Base-by-base conservation (phyloP, 2,888 invertebrate species). In the Hyles lineata region DNA sequence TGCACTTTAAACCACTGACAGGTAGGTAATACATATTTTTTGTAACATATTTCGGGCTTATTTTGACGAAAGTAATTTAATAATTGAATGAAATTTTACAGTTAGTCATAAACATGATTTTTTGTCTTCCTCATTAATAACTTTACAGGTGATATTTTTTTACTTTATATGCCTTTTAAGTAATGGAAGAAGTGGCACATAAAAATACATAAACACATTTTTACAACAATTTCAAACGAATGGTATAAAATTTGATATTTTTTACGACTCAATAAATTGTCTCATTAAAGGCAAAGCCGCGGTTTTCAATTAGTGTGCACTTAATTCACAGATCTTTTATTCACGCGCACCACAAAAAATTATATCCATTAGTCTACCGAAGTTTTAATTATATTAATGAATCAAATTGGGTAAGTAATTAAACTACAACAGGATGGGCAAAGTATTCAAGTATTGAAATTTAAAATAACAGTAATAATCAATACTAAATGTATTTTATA, bases 381-480 rank as follows among this genome's bases (percentile, higher is more conserved):
- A 62, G 43, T 67, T 67, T 50, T 67, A 67, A 67, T 67, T 21
- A 67, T 23, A 43, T 50, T 67, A 67, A 23, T 50, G 43, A 50
- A 50, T 17, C 15, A 50, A 67, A 50, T 67, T 67, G 67, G 50
- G 50, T 21, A 67, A 67, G 67, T 25, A 23, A 67, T 67, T 50
- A 67, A 67, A 23, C 43, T 11, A 21, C 63, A 43, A 67, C 5
- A 4, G 5, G 43, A 21, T 6, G 23, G 21, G 15, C 17, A 21
- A 67, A 23, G 21, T 11, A 67, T 23, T 43, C 21, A 17, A 25
- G 11, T 60, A 17, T 25, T 55, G 19, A 55, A 55, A 55, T 55
- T 55, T 1, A 55, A 55, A 55, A 55, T n/a, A n/a, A 55, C 55
- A 15, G 19, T 19, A n/a, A 55, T 17, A 4, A n/a, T 19, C 55